Percentiles rank a stretch among this genome's conserved stretches.
These are phyloP conservation scores for Eulemur rufifrons DNA, from an alignment of 2,113 vertebrate genomes.

Conservation along the genomic window DNA sequence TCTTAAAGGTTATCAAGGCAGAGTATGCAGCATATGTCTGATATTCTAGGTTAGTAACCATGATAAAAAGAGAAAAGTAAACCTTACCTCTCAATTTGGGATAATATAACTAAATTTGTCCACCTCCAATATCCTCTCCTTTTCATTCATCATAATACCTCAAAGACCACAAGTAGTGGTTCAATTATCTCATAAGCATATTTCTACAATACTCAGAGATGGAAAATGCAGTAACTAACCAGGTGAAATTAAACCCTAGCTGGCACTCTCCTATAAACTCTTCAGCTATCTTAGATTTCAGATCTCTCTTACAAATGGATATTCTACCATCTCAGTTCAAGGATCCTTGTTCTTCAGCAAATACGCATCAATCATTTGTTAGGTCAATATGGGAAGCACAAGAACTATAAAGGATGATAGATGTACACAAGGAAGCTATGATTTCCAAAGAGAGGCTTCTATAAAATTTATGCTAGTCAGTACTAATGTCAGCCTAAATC, in stretches of 20 bases:
- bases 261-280: background rate
- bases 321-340: background rate
- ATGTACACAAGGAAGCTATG: background rate
- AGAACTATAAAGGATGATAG: background rate
- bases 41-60: background rate
- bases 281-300: background rate
- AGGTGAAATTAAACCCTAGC: background rate
- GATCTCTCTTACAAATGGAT: background rate
- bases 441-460: background rate
- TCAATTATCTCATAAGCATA: background rate
- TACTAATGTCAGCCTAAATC: background rate
- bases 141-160: background rate
- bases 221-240: background rate
- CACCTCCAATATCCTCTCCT: background rate
- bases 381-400: background rate
- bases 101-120: background rate
- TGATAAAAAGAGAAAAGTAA: background rate
- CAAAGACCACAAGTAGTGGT: background rate
- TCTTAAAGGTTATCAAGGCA: background rate
- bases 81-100: background rate
- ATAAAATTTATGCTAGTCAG: background rate
- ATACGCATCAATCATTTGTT: background rate
- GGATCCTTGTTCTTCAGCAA: background rate
- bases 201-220: background rate
- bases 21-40: background rate